A percentile compares a stretch with the other conserved stretches of the same genome.
Evolutionary conservation across 2,888 invertebrate species (phyloP).

Genomic region (Labia minor): DNA sequence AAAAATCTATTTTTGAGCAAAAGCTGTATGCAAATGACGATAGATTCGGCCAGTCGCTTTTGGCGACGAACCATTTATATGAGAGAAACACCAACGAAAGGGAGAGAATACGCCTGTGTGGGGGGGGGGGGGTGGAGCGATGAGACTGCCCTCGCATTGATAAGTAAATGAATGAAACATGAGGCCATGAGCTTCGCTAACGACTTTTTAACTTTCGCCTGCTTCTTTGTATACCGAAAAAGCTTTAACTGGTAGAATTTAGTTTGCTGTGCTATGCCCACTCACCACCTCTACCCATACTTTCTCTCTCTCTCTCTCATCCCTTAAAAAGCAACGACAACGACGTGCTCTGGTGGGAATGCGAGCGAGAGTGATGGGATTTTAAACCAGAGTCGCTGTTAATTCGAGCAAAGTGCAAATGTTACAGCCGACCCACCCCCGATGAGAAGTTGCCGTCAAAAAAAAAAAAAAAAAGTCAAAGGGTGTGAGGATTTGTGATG

Average conservation of each 20-base stretch:
- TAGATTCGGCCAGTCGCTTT: conserved; percentile 1
- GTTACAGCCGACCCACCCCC: not conserved
- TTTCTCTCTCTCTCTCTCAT: too few relatives aligned
- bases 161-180: conserved; percentile 13
- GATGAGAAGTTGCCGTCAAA: conserved; percentile 4
- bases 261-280: not conserved
- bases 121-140: too few relatives aligned
- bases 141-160: not conserved
- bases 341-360: not conserved
- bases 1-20: not conserved
- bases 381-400: conserved; percentile 13
- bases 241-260: conserved; percentile 2
- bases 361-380: not conserved
- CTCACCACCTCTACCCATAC: too few relatives aligned
- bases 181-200: conserved; percentile 4
- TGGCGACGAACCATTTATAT: not conserved
- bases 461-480: too few relatives aligned
- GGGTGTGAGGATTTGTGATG: conserved; percentile 5
- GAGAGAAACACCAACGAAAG: not conserved
- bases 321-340: too few relatives aligned
- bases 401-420: conserved; percentile 13
- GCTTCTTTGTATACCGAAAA: not conserved
- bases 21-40: conserved; percentile 1
- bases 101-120: not conserved
- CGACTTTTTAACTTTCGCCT: not conserved